phyloP scores from a whole-genome alignment of 1,140 invertebrate genomes.

The Philaenus spumarius region DNA sequence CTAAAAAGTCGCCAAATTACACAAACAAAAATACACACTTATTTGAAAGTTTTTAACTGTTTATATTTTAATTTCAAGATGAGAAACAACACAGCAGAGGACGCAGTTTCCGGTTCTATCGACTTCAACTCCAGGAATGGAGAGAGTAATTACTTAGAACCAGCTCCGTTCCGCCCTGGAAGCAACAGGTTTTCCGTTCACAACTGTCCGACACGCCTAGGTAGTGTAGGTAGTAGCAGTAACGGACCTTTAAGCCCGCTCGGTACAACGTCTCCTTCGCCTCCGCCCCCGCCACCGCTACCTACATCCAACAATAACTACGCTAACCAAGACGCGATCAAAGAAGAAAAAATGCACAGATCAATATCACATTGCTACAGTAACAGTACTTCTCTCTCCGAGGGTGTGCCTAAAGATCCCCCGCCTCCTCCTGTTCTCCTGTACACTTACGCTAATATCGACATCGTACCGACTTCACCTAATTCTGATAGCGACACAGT shows the following conservation, averaged over 20 bases:
- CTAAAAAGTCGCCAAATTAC: no score
- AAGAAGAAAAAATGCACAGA: conserved; percentile 33
- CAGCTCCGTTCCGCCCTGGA: conserved; percentile 37
- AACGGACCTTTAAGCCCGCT: conserved; percentile 50
- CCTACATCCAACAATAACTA: conserved; percentile 26
- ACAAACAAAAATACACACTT: no score
- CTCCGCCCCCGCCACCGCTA: conserved; percentile 41
- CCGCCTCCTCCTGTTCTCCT: neutral
- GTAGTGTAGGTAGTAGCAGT: conserved; percentile 43
- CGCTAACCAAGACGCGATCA: conserved; percentile 18
- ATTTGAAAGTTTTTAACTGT: no score
- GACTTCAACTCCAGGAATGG: conserved; percentile 13
- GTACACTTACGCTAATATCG: conserved; percentile 21
- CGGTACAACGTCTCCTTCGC: conserved; percentile 38
- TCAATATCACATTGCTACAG: conserved; percentile 40
- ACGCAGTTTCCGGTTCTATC: conserved; percentile 25
- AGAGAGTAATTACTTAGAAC: conserved; percentile 46
- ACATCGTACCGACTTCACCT: conserved; percentile 23
- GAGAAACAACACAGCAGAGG: conserved; percentile 41
- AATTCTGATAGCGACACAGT: neutral
- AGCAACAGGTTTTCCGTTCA: conserved; percentile 36
- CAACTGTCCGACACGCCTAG: conserved; percentile 40
- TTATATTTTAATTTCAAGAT: conserved; percentile 37
- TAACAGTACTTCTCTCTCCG: conserved; percentile 28
- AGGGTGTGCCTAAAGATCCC: conserved; percentile 24